Base-by-base conservation (phyloP, 2,888 invertebrate genomes). In the Idaea aversata region DNA sequence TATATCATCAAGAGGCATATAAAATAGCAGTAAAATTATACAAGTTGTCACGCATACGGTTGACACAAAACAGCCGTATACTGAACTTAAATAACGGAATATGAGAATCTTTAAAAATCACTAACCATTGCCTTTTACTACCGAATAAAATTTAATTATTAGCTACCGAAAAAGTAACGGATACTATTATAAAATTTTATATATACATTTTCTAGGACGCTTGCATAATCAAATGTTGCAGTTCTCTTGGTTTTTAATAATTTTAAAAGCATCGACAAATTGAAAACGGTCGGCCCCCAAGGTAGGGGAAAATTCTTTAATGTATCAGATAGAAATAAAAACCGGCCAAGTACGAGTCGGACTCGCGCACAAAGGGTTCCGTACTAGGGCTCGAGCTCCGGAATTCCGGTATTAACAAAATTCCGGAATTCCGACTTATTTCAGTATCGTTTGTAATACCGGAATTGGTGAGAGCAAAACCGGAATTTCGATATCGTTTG, bases 191-290 rank as follows among this genome's bases (percentile, higher is more conserved):
- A 47, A 47, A 10, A 10, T 47, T 47, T 47, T 47, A 47, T 10
- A 2, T 47, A 47, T 10, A 13, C 13, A 47, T 47, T 47, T 47
- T 47, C 10, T 47, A 47, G 47, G 13, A 47, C 47, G 47, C 7
- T 13, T 47, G 47, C 10, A 6, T 47, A 79, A 83, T 81, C 77
- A 78, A 76, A 75, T 73, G 69, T 71, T 68, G 63, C 77, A 79
- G 78, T 84, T 84, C 85, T 86, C 77, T 72, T 75, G 75, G 82
- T 75, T 74, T 86, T 88, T 88, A 86, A 87, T 88, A 84, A 87
- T 88, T 87, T 86, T 85, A 80, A 88, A 89, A 88, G 85, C 86
- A 90, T 90, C 88, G 87, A 83, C 84, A 86, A 88, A 89, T 87
- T 80, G 83, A 77, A 77, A 34, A 57, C 61, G 61, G 59, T 61